These are phyloP conservation scores for Halocynthia aurantium DNA, from an alignment of 23 tunicate species.

Conservation along the genomic window DNA sequence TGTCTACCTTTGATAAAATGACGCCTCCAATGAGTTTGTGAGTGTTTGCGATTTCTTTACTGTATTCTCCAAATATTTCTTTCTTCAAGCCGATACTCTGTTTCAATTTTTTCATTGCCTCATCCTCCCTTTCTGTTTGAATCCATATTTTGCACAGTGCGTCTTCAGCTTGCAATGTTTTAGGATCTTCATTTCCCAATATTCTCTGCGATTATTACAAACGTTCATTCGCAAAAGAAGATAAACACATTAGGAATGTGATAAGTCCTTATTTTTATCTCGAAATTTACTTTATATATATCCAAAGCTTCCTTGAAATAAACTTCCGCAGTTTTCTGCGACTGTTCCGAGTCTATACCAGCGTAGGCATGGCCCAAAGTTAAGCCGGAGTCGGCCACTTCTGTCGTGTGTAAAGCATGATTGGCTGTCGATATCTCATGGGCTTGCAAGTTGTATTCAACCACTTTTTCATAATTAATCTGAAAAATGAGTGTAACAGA, in stretches of 20 bases:
- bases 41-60: constrained; percentile 7
- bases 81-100: background rate
- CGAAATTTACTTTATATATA: background rate
- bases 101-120: background rate
- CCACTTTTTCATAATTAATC: constrained; percentile 11
- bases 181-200: background rate
- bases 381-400: constrained; percentile 11
- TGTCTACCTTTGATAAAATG: background rate
- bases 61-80: constrained; percentile 14
- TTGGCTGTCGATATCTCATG: background rate
- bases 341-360: constrained; percentile 5
- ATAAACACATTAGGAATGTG: too few species aligned
- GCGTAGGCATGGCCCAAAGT: constrained; percentile 17
- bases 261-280: too few species aligned
- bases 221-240: too few species aligned
- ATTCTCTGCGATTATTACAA: background rate
- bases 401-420: background rate
- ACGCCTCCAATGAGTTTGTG: constrained; percentile 11
- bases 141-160: constrained; percentile 9
- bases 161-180: constrained; percentile 11
- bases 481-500: too few species aligned
- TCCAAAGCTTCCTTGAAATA: constrained; percentile 10
- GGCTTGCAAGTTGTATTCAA: constrained; percentile 9
- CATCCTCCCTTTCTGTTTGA: constrained; percentile 12
- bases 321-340: constrained; percentile 10